phyloP scores from a whole-genome alignment of 2,888 invertebrate species.

The Epinotia bilunana region DNA sequence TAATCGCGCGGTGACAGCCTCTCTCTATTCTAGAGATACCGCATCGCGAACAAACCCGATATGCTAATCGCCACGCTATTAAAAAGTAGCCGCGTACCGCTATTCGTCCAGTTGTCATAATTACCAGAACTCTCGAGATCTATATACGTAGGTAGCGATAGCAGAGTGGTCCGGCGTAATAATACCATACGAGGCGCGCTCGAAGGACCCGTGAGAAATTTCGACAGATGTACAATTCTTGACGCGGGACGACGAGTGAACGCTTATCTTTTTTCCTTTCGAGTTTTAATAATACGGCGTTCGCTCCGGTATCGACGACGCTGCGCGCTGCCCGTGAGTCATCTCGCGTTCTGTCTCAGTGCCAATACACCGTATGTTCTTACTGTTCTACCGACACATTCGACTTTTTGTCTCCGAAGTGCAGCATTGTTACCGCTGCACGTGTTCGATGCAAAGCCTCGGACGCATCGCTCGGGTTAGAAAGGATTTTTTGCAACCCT shows the following conservation, averaged over 20 bases:
- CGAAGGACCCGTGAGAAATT: slow-evolving; percentile 82
- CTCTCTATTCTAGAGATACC: slow-evolving; percentile 60
- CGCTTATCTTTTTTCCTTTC: slow-evolving; percentile 78
- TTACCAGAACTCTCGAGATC: slow-evolving; percentile 64
- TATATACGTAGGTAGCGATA: slow-evolving; percentile 72
- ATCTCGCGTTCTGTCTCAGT: slow-evolving; percentile 64
- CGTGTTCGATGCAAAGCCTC: slow-evolving; percentile 70
- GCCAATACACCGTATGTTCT: not conserved
- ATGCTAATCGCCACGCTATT: slow-evolving; percentile 73
- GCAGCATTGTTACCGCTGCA: slow-evolving; percentile 58
- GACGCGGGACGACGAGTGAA: slow-evolving; percentile 79
- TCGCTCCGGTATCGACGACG: slow-evolving; percentile 69
- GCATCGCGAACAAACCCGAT: slow-evolving; percentile 64
- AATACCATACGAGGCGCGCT: slow-evolving; percentile 73
- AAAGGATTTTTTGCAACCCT: slow-evolving; percentile 84
- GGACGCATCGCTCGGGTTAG: slow-evolving; percentile 75
- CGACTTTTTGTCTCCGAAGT: not conserved
- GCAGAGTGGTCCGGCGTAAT: slow-evolving; percentile 74
- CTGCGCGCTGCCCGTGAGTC: slow-evolving; percentile 76
- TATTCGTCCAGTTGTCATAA: slow-evolving; percentile 76
- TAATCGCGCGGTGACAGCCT: slow-evolving; percentile 43
- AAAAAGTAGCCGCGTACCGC: slow-evolving; percentile 76
- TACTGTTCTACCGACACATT: not conserved
- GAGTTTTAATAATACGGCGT: slow-evolving; percentile 76
- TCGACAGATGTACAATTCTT: slow-evolving; percentile 85